These are phyloP conservation scores for Cathartes aura DNA, from an alignment of 2,113 vertebrate genomes.

Conservation along the genomic window DNA sequence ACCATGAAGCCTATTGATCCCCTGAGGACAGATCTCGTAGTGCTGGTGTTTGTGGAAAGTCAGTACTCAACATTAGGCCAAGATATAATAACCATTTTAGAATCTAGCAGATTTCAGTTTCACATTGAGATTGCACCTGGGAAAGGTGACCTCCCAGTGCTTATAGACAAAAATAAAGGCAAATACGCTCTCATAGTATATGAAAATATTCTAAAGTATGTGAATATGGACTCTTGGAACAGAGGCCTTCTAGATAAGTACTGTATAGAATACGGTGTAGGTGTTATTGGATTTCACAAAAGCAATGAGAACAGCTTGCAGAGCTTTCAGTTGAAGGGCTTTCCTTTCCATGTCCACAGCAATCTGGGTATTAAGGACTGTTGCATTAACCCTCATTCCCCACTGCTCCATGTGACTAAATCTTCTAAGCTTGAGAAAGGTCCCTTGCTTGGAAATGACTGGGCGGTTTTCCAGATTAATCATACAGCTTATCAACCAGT, in stretches of 20 bases:
- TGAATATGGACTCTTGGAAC: conserved; percentile 84
- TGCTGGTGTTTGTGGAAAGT: conserved; percentile 85
- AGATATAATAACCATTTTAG: conserved; percentile 81
- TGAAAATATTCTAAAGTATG: conserved; percentile 82
- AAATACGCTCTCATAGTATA: conserved; percentile 81
- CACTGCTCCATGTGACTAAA: conserved; percentile 79
- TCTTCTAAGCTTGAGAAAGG: conserved; percentile 78
- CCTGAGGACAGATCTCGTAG: conserved; percentile 72
- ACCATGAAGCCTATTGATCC: conserved; percentile 50
- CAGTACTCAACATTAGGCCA: conserved; percentile 83
- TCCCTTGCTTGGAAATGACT: conserved; percentile 78
- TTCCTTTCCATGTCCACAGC: conserved; percentile 75
- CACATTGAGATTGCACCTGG: conserved; percentile 81
- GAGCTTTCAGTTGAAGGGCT: conserved; percentile 73
- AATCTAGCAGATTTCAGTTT: conserved; percentile 81
- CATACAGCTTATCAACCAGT: conserved; percentile 81
- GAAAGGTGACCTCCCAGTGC: conserved; percentile 81
- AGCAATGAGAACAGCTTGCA: conserved; percentile 75
- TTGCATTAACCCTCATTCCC: conserved; percentile 81
- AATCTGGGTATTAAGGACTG: conserved; percentile 78
- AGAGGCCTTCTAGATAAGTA: conserved; percentile 83
- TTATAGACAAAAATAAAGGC: conserved; percentile 78
- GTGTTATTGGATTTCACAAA: conserved; percentile 81
- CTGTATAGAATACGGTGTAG: conserved; percentile 79
- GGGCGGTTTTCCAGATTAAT: conserved; percentile 81